Evolutionary conservation across 2,888 invertebrate genomes (phyloP).

Genomic region (Ophioninae sp.): DNA sequence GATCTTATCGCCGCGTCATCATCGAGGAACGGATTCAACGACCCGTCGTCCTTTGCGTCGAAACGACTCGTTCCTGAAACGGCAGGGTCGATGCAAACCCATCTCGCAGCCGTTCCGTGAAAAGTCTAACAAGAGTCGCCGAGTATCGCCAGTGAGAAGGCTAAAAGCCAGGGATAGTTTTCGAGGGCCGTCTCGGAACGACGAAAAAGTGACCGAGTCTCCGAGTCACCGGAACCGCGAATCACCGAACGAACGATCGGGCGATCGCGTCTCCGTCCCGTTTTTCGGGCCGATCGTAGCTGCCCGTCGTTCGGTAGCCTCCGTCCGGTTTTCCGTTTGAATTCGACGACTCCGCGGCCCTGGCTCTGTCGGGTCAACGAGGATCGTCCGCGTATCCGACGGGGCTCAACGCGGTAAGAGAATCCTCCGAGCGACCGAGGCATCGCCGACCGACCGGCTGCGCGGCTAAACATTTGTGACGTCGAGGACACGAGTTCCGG

Average conservation of each 20-base stretch:
- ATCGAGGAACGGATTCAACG: background rate
- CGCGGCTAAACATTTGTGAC: background rate
- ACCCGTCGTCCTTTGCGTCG: background rate
- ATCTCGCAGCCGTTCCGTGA: slow-evolving; percentile 27
- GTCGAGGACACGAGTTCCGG: slow-evolving; percentile 70
- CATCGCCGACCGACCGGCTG: background rate
- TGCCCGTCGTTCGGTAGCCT: background rate
- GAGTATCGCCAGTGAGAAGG: slow-evolving; percentile 16
- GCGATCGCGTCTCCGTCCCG: too few relatives aligned
- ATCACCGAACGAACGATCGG: too few relatives aligned
- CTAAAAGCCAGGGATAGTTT: slow-evolving; percentile 36
- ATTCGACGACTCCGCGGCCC: background rate
- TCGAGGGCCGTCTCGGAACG: background rate
- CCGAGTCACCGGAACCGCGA: too few relatives aligned
- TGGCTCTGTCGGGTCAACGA: too few relatives aligned
- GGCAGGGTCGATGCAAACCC: background rate
- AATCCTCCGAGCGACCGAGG: slow-evolving; percentile 2
- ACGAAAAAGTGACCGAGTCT: slow-evolving; percentile 12
- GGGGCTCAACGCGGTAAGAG: background rate
- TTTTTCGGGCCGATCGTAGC: too few relatives aligned
- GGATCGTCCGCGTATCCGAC: too few relatives aligned
- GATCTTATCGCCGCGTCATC: background rate
- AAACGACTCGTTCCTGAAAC: background rate
- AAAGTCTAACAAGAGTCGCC: slow-evolving; percentile 6
- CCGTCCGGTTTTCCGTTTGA: background rate